Percentiles rank a stretch among this genome's conserved stretches.
These are phyloP conservation scores for Tribolium madens DNA, from an alignment of 1,140 invertebrate genomes.

Conservation along the genomic window DNA sequence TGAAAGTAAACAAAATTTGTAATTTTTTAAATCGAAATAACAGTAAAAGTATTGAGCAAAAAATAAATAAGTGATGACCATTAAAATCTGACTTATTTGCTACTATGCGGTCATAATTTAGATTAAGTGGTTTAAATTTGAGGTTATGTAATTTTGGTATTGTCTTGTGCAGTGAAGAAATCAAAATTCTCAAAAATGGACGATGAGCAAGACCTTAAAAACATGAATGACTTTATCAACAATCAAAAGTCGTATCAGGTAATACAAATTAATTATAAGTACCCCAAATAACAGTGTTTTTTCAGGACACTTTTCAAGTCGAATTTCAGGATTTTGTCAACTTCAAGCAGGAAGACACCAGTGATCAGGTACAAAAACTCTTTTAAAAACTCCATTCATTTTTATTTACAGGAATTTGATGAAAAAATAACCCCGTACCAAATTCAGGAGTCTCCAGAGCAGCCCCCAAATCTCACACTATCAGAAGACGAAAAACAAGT, in stretches of 20 bases:
- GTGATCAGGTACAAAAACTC: background rate
- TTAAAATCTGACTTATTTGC: too few relatives aligned
- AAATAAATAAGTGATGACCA: too few relatives aligned
- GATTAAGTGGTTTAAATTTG: too few relatives aligned
- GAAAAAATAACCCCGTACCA: background rate
- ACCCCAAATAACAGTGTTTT: background rate
- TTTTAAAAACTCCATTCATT: background rate
- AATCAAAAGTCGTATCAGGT: constrained; percentile 17
- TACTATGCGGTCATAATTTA: too few relatives aligned
- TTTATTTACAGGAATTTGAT: constrained; percentile 12
- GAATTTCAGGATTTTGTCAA: constrained; percentile 26
- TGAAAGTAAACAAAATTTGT: too few relatives aligned
- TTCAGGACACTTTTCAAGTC: constrained; percentile 3
- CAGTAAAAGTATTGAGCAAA: too few relatives aligned
- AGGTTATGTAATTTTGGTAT: too few relatives aligned
- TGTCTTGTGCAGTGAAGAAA: background rate
- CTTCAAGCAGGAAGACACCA: background rate
- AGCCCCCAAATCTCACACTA: constrained; percentile 30
- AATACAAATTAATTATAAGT: background rate
- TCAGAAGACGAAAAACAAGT: constrained; percentile 50
- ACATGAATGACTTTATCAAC: constrained; percentile 17
- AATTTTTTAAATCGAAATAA: too few relatives aligned
- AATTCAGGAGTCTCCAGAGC: background rate
- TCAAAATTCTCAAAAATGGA: constrained; percentile 11
- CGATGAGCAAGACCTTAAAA: constrained; percentile 8